Evolutionary conservation across 2,888 invertebrate genomes (phyloP), one percentile per base, ranked within the genome.

Genomic region (Phasia obesa): DNA sequence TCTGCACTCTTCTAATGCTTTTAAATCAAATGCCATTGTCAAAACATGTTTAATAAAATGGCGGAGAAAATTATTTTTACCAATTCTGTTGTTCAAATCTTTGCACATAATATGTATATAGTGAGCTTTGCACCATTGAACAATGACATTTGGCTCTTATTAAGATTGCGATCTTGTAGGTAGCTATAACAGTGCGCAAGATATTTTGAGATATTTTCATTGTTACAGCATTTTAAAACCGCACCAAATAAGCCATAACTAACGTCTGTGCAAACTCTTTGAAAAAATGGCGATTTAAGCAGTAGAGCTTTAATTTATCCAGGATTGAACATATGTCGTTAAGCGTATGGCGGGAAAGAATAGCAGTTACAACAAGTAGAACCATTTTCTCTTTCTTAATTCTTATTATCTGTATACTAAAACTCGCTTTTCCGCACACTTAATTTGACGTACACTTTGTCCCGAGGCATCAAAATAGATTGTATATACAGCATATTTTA

Each of bases 251-350:
- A 35, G 0, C 27, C 55, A 27, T 44, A 31, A 7, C 70, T 57
- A 2, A 70, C 57, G 11, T 57, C 70, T 15, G 69, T 69, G 25
- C 55, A 69, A 27, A 71, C 71, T 51, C 71, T 71, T 35, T 60
- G 5, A 51, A 59, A 71, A 31, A 69, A 55, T 44, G 69, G 27
- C 53, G 38, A 55, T n/a, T 59, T 70, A 9, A 57, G 15, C 70
- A 59, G 49, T 27, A 59, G 1, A n/a, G 21, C 15, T 47, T 55
- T 1, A 71, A 35, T 59, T 49, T 69, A 3, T 55, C 55, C 5
- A 59, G 25, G n/a, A 71, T 23, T 19, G 21, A 7, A 49, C 11
- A 23, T 57, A 38, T 59, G 17, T 71, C 59, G 35, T 21, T 42
- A 2, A 59, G 9, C 4, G 69, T 69, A 17, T 69, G 69, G 0